Conservation (phyloP, 2,797 vertebrate genomes). For the Oreochromis mossambicus region DNA sequence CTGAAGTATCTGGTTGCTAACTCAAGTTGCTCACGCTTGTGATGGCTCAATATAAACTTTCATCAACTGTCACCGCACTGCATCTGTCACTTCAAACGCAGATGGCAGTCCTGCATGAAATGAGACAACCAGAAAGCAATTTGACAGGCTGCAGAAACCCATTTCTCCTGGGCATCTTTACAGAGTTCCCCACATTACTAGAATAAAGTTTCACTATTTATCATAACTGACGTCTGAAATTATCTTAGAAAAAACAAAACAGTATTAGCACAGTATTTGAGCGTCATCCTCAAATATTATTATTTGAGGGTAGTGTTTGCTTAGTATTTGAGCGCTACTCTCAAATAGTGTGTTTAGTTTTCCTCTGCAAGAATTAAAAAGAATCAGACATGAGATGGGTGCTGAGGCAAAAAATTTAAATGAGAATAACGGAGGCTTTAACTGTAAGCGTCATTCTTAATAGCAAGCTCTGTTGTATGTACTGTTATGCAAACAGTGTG, state of each 20-base stretch:
- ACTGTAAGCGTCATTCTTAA: not conserved
- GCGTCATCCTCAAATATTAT: not conserved
- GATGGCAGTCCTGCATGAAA: slow-evolving; percentile 20
- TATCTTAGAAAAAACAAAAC: not conserved
- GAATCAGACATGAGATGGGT: not conserved
- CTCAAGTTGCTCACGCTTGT: slow-evolving; percentile 11
- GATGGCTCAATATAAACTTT: slow-evolving; percentile 24
- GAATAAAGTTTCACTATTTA: not conserved
- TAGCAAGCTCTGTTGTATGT: not conserved
- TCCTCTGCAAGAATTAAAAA: not conserved
- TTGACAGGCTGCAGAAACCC: slow-evolving; percentile 3
- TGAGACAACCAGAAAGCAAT: not conserved
- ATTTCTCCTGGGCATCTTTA: slow-evolving; percentile 12
- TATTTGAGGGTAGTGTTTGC: not conserved
- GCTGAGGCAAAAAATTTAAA: not conserved
- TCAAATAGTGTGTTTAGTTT: not conserved
- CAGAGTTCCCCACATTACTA: not conserved
- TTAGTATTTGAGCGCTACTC: not conserved
- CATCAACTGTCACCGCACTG: slow-evolving; percentile 21
- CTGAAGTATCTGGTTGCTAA: not conserved
- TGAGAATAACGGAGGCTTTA: not conserved
- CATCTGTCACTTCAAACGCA: slow-evolving; percentile 37
- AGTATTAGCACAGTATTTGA: not conserved
- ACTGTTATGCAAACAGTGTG: slow-evolving; percentile 8
- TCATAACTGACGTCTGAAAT: slow-evolving; percentile 3